These are phyloP conservation scores for Heliconius nattereri DNA, from an alignment of 1,140 invertebrate species.

Conservation along the genomic window DNA sequence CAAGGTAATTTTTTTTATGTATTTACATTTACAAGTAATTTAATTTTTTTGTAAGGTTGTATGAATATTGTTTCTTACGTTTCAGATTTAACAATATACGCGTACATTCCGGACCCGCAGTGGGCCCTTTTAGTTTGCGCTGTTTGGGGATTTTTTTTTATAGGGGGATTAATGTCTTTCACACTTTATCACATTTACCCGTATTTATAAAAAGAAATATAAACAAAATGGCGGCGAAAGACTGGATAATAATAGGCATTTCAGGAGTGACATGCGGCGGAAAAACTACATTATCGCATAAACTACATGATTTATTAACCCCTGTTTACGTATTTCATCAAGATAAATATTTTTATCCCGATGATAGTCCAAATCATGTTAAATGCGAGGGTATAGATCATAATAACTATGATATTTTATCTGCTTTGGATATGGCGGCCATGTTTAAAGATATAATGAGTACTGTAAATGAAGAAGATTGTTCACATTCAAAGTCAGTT, in stretches of 20 bases:
- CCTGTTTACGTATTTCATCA: slow-evolving; percentile 85
- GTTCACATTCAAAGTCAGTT: slow-evolving; percentile 33
- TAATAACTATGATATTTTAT: slow-evolving; percentile 89
- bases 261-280: slow-evolving; percentile 90
- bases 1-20: slow-evolving; percentile 50
- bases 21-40: background rate
- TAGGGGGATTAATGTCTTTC: slow-evolving; percentile 85
- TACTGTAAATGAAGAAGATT: slow-evolving; percentile 61
- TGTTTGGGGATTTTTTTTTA: slow-evolving; percentile 83
- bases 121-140: slow-evolving; percentile 84
- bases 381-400: slow-evolving; percentile 85
- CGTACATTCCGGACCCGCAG: slow-evolving; percentile 83
- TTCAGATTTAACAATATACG: slow-evolving; percentile 82
- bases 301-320: slow-evolving; percentile 79
- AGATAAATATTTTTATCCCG: slow-evolving; percentile 89
- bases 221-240: slow-evolving; percentile 42
- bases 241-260: slow-evolving; percentile 88
- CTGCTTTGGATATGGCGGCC: slow-evolving; percentile 87
- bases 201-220: slow-evolving; percentile 49
- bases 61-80: slow-evolving; percentile 27
- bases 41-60: no score
- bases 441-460: slow-evolving; percentile 84
- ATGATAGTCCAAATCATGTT: slow-evolving; percentile 85
- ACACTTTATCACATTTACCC: slow-evolving; percentile 83
- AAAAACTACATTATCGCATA: slow-evolving; percentile 87